phyloP scores from a whole-genome alignment of 2,888 invertebrate genomes.

The Temnothorax rugatulus region DNA sequence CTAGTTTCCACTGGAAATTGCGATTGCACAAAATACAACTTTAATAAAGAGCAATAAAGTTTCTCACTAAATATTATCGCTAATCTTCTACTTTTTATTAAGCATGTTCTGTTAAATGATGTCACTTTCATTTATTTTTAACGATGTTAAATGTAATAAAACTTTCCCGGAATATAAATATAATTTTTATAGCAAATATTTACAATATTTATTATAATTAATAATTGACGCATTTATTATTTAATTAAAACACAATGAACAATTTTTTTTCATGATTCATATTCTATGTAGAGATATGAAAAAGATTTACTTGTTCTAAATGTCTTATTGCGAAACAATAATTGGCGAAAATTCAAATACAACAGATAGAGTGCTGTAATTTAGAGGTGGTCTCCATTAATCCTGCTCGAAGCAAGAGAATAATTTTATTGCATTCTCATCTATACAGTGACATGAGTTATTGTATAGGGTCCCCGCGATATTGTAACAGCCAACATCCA shows the following conservation, averaged over 20 bases:
- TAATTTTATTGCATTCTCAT: slow-evolving; percentile 38
- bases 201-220: neutral
- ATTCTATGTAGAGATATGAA: neutral
- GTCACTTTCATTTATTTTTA: neutral
- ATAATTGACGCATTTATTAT: neutral
- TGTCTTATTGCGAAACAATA: neutral
- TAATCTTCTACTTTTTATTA: neutral
- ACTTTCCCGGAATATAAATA: neutral
- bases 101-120: neutral
- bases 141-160: neutral
- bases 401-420: neutral
- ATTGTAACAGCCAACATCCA: slow-evolving; percentile 19
- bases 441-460: neutral
- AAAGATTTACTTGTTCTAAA: neutral
- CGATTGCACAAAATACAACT: neutral
- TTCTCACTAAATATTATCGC: slow-evolving; percentile 4
- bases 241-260: neutral
- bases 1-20: slow-evolving; percentile 7
- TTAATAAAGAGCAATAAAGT: neutral
- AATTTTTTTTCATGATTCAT: neutral
- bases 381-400: neutral
- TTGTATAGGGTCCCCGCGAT: neutral
- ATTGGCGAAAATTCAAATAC: neutral
- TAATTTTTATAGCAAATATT: neutral
- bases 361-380: neutral